Percentiles rank a stretch among this genome's conserved stretches.
phyloP scores from a whole-genome alignment of 2,888 invertebrate genomes.

The Heteropelma amictum region DNA sequence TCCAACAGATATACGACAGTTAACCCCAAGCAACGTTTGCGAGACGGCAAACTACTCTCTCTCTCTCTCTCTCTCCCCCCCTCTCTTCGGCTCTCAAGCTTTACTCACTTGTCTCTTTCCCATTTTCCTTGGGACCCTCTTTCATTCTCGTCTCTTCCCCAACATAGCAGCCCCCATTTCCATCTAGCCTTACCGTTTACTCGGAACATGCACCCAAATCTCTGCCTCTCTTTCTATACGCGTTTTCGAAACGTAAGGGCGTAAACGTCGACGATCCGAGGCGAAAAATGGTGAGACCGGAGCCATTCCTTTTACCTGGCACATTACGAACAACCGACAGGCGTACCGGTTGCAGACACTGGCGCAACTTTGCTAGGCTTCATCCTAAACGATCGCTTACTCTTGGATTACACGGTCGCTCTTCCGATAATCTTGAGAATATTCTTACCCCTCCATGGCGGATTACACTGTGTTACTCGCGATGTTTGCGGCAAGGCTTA shows the following conservation, averaged over 20 bases:
- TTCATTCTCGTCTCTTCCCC: neutral
- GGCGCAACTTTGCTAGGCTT: slow-evolving; percentile 48
- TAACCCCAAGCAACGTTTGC: slow-evolving; percentile 51
- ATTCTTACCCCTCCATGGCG: slow-evolving; percentile 25
- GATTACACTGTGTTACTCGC: slow-evolving; percentile 60
- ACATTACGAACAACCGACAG: no score
- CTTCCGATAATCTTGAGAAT: slow-evolving; percentile 54
- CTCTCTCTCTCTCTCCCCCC: slow-evolving; percentile 36
- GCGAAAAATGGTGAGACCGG: neutral
- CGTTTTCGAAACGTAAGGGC: neutral
- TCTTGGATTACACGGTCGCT: slow-evolving; percentile 60
- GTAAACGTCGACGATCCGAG: neutral
- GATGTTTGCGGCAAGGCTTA: slow-evolving; percentile 41
- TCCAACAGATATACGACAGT: slow-evolving; percentile 67
- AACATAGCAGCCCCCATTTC: no score
- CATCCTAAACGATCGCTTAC: slow-evolving; percentile 62
- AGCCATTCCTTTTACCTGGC: no score
- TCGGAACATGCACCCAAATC: no score
- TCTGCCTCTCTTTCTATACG: no score
- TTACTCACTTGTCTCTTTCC: no score
- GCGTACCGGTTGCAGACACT: slow-evolving; percentile 13
- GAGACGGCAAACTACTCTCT: slow-evolving; percentile 46
- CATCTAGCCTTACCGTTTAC: no score
- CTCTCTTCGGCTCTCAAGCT: neutral
- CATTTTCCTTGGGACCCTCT: neutral